Base-by-base conservation (phyloP, 2,113 vertebrate species). In the Neodon shergylaensis region DNA sequence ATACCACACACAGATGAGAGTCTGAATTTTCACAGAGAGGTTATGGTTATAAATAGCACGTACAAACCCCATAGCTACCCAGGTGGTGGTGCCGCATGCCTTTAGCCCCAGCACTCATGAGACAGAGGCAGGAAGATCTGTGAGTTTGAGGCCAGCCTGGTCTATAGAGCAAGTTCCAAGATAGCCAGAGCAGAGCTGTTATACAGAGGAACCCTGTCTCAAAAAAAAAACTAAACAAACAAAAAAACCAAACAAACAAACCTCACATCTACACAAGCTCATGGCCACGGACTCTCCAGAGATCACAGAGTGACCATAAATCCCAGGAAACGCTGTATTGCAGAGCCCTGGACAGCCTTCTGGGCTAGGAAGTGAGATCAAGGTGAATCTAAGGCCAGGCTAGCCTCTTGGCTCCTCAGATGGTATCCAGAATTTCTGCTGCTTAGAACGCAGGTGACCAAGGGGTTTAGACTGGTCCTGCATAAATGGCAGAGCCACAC, bases 41-140 rank as follows among this genome's bases (percentile, higher is more conserved):
- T 61, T 90, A 19, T 42, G 39, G 54, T 93, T 21, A 44, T 58
- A n/a, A 74, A n/a, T 22, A 31, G 70, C 33, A 52, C 17, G 49
- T 52, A n/a, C 31, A 86, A 49, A 5, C 52, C 26, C 12, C 21
- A 72, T 17, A 72, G 8, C 68, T 72, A 72, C 36, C 36, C 7
- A 17, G 68, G 17, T n/a, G 17, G 33, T 24, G 52, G 9, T 39
- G 19, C 17, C 4, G 0, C 11, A 42, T 4, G 19, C n/a, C n/a
- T 74, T 74, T 24, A 12, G 24, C 12, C 21, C 72, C 72, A 39
- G 72, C 10, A 42, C n/a, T 74, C 1, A 4, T 39, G 72, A 74
- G 21, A 21, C 72, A 74, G 72, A 74, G 72, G 10, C 72, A 42
- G 19, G 17, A 1, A 2, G 36, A 39, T 72, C 24, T 72, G 36